Conservation (phyloP, 2,888 invertebrate species). For the Malachius bipustulatus region DNA sequence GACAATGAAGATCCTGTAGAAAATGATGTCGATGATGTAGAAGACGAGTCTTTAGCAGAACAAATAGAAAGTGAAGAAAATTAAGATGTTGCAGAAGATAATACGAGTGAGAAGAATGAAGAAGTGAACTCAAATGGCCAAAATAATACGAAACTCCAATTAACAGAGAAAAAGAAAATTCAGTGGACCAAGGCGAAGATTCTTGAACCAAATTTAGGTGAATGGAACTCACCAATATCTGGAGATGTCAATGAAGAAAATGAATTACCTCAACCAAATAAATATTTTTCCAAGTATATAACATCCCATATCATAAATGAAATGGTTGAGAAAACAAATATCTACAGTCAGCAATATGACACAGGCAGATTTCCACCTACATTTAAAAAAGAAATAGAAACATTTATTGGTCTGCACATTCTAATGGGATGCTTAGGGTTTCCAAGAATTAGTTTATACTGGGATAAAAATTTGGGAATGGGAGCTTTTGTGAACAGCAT, state of each 20-base stretch:
- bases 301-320: neutral
- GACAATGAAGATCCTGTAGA: no score
- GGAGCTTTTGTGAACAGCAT: neutral
- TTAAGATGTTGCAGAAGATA: no score
- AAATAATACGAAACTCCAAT: no score
- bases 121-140: no score
- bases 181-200: no score
- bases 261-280: neutral
- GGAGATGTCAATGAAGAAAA: constrained; percentile 1
- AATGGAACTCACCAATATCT: constrained; percentile 1
- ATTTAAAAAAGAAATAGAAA: neutral
- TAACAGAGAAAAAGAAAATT: no score
- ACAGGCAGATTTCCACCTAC: constrained; percentile 2
- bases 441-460: constrained; percentile 1
- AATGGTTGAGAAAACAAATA: neutral
- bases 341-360: neutral
- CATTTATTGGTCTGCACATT: neutral
- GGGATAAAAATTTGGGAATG: neutral
- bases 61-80: no score
- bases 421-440: constrained; percentile 1
- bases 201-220: neutral
- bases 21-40: no score
- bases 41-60: no score
- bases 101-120: no score
- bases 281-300: neutral